Base-by-base conservation (phyloP, 2,797 vertebrate genomes). In the Atherinosoma microstoma region DNA sequence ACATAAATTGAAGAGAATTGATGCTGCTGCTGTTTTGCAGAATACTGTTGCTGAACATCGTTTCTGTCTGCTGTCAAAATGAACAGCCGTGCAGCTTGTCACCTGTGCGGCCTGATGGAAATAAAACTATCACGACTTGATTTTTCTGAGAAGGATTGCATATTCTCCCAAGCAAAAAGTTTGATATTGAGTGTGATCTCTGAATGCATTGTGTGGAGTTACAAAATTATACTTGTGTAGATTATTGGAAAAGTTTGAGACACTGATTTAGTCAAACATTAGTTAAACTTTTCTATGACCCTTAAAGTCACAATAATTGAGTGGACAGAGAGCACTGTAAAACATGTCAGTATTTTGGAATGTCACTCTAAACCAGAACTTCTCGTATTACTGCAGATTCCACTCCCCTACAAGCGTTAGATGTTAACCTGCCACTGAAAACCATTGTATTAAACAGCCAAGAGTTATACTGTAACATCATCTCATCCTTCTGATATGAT, bases 1-100 rank as follows among this genome's bases (percentile, higher is more conserved):
- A 91, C 84, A 82, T 86, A 91, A 91, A 92, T 91, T 91, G 88
- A 87, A 86, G 85, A 84, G 76, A 90, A 93, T 89, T 88, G 87
- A 87, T 84, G 74, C 79, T 75, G 75, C 84, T 67, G 89, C 72
- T 82, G 76, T 79, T 89, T 91, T 89, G 75, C 87, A 67, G 77
- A 85, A 75, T 77, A 63, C 70, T 78, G 80, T 81, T 84, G 70
- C 82, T 74, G 83, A 87, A 86, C 84, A 83, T 74, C 79, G 87
- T 79, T 82, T 73, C 81, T 79, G 82, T 89, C 80, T 89, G 74
- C 83, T 76, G 80, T 79, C 86, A 78, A 88, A 86, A 90, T 87
- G 77, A 84, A 84, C 68, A 68, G 70, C 70, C 74, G 64, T 64
- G 51, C 65, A 78, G 62, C 71, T 73, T 81, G 84, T 87, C 79